phyloP scores from a whole-genome alignment of 2,797 vertebrate genomes.

The Gallirallus australis region DNA sequence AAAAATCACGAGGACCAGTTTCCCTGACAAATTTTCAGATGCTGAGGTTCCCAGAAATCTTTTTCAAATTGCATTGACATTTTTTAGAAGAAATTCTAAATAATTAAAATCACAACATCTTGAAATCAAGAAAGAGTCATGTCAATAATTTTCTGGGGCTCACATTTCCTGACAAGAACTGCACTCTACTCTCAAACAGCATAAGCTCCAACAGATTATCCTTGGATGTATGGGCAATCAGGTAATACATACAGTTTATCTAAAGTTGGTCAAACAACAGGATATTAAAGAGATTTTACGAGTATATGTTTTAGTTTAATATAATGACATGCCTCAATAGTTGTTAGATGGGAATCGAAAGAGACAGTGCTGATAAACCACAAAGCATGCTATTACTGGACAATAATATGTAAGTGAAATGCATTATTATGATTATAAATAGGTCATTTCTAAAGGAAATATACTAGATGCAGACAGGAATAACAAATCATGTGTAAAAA shows the following conservation, averaged over 20 bases:
- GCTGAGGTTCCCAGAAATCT: not conserved
- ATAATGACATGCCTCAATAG: not conserved
- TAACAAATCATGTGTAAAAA: conserved; percentile 19
- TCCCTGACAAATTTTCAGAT: not conserved
- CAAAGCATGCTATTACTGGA: not conserved
- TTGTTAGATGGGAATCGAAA: not conserved
- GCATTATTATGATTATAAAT: conserved; percentile 8
- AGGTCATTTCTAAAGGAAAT: conserved; percentile 28
- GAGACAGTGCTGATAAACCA: not conserved
- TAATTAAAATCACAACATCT: not conserved
- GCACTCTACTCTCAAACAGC: not conserved
- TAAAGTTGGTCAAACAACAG: not conserved
- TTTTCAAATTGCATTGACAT: not conserved
- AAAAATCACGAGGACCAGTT: not conserved
- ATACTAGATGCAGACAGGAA: not conserved
- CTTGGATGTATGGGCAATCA: not conserved
- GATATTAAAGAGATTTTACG: not conserved
- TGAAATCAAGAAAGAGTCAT: not conserved
- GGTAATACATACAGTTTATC: not conserved
- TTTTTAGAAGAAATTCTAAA: not conserved
- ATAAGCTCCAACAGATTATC: not conserved
- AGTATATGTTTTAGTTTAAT: not conserved
- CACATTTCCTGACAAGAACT: not conserved
- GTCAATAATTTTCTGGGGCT: not conserved
- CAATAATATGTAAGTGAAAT: conserved; percentile 21